These are phyloP conservation scores for Apamea anceps DNA, from an alignment of 2,888 invertebrate genomes.

Conservation along the genomic window DNA sequence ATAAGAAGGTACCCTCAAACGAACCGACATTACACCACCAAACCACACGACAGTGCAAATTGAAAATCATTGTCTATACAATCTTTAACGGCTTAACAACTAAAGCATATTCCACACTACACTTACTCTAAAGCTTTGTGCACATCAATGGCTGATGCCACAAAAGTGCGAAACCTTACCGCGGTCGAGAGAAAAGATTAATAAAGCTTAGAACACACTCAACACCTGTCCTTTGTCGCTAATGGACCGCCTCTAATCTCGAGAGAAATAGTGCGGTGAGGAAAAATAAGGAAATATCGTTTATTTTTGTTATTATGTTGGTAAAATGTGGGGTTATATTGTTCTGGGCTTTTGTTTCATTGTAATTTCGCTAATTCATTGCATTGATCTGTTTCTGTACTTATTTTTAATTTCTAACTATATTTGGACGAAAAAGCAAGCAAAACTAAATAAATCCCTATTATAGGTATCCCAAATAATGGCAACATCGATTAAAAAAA, in stretches of 20 bases:
- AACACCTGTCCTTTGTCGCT: slow-evolving; percentile 90
- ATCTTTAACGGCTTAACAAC: slow-evolving; percentile 58
- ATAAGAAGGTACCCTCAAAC: not conserved
- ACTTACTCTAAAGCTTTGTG: slow-evolving; percentile 76
- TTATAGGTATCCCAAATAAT: not conserved
- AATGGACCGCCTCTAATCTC: slow-evolving; percentile 85
- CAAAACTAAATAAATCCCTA: not conserved
- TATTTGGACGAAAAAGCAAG: not conserved
- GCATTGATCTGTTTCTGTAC: not conserved
- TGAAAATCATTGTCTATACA: slow-evolving; percentile 57
- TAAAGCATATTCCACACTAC: slow-evolving; percentile 50
- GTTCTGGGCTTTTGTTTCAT: slow-evolving; percentile 14
- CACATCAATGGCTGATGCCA: slow-evolving; percentile 82
- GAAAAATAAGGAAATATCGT: slow-evolving; percentile 70
- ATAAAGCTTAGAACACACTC: slow-evolving; percentile 88
- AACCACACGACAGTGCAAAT: slow-evolving; percentile 58
- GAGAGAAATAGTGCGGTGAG: slow-evolving; percentile 68
- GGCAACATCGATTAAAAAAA: not conserved
- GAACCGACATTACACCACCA: slow-evolving; percentile 3
- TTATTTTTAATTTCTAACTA: not conserved
- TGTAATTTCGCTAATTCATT: not conserved
- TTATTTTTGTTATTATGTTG: slow-evolving; percentile 64
- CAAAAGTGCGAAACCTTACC: slow-evolving; percentile 86
- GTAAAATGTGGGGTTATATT: slow-evolving; percentile 37
- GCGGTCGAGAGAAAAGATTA: slow-evolving; percentile 86